Base-by-base conservation (phyloP, 35 echinoderm and acorn worm species). In the Apostichopus californicus region DNA sequence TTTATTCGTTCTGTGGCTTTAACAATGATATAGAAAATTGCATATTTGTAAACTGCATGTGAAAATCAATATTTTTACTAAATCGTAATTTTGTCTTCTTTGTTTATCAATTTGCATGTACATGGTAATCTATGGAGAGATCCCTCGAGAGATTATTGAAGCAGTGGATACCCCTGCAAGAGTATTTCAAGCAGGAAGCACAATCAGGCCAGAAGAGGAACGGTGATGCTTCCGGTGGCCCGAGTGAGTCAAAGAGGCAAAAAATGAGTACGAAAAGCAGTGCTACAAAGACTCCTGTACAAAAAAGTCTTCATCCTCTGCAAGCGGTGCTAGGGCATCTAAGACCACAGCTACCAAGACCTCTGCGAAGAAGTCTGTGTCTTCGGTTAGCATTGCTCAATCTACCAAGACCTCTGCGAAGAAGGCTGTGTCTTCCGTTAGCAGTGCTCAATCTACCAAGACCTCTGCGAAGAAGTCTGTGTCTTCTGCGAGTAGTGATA, bases 111-210 rank as follows among this genome's bases (percentile, higher is more conserved):
- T 57, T 58, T 87, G 15, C 84, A 21, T 57, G 15, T 87, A 87
- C 53, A n/a, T 77, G 87, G 87, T 34, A 20, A 14, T 90, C 87
- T 54, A 70, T 90, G 63, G 87, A 90, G 70, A 90, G 70, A 73
- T 70, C 13, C 63, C 70, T 90, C 9, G 70, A 90, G n/a, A 70
- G 87, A 90, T 90, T 77, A 77, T 90, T 90, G 87, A 65, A 90
- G 70, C 87, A 90, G 12, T 90, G 72, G 88, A 46, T 77, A 90
- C 65, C 88, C 72, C 56, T 90, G 88, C 88, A 77, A 78, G 53
- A 24, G 72, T 90, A 90, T 17, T 90, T 90, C 73, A 90, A 77
- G 87, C 17, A 90, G 70, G 88, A 90, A 90, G 88, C 88, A 77
- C 15, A 77, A 77, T 17, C 64, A 61, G 88, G 88, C 73, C 72